phyloP scores from a whole-genome alignment of 2,888 invertebrate species.

The Temnothorax unifasciatus region DNA sequence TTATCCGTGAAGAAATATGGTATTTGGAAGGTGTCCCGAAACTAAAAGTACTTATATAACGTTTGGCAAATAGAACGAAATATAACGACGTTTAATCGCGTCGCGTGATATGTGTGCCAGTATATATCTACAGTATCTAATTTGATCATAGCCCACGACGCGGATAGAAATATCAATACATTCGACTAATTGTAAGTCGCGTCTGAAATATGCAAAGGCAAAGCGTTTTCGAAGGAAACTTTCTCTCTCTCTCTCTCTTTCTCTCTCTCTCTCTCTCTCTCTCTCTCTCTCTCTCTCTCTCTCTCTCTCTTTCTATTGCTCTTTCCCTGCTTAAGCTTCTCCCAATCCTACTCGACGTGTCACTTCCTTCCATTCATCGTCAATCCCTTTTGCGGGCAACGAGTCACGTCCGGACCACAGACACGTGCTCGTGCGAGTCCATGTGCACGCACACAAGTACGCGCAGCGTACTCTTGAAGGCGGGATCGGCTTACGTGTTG shows the following conservation, averaged over 20 bases:
- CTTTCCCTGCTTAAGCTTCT: constrained; percentile 49
- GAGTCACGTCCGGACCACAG: constrained; percentile 77
- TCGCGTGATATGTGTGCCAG: not conserved
- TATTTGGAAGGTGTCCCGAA: not conserved
- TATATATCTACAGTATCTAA: not conserved
- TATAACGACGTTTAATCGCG: not conserved
- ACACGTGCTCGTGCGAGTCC: constrained; percentile 43
- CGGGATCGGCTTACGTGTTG: constrained; percentile 78
- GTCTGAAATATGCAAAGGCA: constrained; percentile 31
- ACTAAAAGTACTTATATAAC: constrained; percentile 5
- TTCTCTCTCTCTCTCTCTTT: not conserved
- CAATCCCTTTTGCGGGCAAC: constrained; percentile 78
- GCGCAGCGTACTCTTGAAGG: constrained; percentile 67
- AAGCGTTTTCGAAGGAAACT: constrained; percentile 16
- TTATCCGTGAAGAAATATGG: not conserved
- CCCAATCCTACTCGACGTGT: constrained; percentile 64
- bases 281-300: constrained; percentile 4
- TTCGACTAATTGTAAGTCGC: not conserved
- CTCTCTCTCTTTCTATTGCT: not conserved
- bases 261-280: not conserved
- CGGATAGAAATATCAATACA: constrained; percentile 15
- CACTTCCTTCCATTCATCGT: constrained; percentile 68
- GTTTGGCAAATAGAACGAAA: not conserved
- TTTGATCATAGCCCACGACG: not conserved
- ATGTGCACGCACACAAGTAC: not conserved